Conservation (phyloP, 2,797 vertebrate genomes). For the Phrynocephalus forsythii region DNA sequence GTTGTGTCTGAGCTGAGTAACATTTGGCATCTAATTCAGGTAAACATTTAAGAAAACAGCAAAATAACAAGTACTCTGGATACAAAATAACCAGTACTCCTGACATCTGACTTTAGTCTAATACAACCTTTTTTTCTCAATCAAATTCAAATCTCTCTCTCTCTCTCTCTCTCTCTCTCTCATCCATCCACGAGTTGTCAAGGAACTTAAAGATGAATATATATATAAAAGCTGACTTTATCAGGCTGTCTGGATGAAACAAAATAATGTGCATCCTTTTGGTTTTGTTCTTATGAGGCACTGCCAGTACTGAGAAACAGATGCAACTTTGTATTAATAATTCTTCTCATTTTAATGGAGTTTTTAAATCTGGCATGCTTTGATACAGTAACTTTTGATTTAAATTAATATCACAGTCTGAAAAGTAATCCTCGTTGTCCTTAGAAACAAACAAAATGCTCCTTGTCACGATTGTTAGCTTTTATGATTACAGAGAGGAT, state of each 20-base stretch:
- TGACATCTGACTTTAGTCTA: no score
- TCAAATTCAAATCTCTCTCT: no score
- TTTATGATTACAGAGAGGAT: constrained; percentile 60
- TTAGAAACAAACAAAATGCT: constrained; percentile 30
- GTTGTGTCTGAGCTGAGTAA: no score
- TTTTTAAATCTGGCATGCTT: constrained; percentile 1
- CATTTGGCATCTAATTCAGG: no score
- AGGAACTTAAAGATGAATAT: no score
- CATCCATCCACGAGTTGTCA: no score
- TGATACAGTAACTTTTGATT: constrained; percentile 29
- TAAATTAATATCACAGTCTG: constrained; percentile 49
- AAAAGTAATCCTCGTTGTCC: constrained; percentile 53
- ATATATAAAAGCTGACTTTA: no score
- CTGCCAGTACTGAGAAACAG: constrained; percentile 13
- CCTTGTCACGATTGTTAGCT: constrained; percentile 54
- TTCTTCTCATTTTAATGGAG: constrained; percentile 19
- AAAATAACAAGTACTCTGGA: no score
- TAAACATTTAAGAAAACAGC: no score
- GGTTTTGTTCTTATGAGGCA: neutral
- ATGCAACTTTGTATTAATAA: constrained; percentile 11
- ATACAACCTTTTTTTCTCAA: no score
- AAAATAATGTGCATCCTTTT: constrained; percentile 4
- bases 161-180: no score
- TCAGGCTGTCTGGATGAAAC: neutral
- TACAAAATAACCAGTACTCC: no score